These are phyloP conservation scores for Linnaemya tessellans DNA, from an alignment of 2,888 invertebrate genomes.

Conservation along the genomic window DNA sequence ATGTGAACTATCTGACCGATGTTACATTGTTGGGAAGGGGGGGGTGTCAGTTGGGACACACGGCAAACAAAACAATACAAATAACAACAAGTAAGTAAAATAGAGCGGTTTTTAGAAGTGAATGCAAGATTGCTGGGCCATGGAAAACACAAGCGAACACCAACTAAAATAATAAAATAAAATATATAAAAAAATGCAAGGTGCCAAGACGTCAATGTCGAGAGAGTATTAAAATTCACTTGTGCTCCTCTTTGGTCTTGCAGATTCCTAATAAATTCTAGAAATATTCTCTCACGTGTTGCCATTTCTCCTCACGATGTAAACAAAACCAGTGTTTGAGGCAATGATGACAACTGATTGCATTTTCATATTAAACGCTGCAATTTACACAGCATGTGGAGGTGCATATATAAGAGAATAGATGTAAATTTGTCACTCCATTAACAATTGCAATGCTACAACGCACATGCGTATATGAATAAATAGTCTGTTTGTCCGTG, in stretches of 20 bases:
- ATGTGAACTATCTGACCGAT: slow-evolving; percentile 8
- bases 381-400: too few species aligned
- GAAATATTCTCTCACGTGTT: slow-evolving; percentile 57
- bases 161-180: not conserved
- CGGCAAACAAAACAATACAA: slow-evolving; percentile 33
- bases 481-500: too few species aligned
- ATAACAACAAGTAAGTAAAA: slow-evolving; percentile 47
- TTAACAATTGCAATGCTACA: not conserved
- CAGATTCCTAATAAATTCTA: slow-evolving; percentile 46
- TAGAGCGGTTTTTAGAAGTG: not conserved
- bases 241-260: slow-evolving; percentile 35
- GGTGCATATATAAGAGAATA: too few species aligned
- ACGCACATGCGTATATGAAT: not conserved
- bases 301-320: slow-evolving; percentile 41
- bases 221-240: slow-evolving; percentile 45
- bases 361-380: not conserved
- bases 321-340: slow-evolving; percentile 53
- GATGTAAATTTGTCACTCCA: too few species aligned
- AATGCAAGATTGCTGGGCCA: not conserved
- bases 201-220: slow-evolving; percentile 65
- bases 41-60: slow-evolving; percentile 10
- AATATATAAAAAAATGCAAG: slow-evolving; percentile 47
- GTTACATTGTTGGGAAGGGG: not conserved
- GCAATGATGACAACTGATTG: slow-evolving; percentile 25
- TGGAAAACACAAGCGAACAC: slow-evolving; percentile 10